A percentile compares a stretch with the other conserved stretches of the same genome.
phyloP scores from a whole-genome alignment of 2,797 vertebrate genomes.

The Myotis myotis region DNA sequence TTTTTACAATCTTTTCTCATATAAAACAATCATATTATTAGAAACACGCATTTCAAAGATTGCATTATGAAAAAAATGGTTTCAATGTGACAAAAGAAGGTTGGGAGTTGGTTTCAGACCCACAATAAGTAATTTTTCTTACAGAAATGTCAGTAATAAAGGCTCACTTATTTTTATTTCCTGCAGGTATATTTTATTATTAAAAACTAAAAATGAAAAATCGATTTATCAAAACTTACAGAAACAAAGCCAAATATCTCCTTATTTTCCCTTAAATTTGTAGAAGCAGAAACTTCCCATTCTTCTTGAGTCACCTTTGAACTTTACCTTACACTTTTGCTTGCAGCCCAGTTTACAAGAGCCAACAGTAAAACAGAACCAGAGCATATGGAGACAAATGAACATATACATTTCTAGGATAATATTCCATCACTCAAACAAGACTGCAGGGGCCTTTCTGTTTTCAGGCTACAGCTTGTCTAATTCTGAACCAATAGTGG shows the following conservation, averaged over 20 bases:
- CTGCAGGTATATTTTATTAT: slow-evolving; percentile 33
- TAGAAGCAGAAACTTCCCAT: neutral
- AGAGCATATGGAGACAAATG: neutral
- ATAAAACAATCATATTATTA: slow-evolving; percentile 28
- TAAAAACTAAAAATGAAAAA: slow-evolving; percentile 51
- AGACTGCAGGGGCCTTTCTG: neutral
- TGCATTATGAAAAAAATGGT: neutral
- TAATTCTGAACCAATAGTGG: neutral
- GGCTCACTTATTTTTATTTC: slow-evolving; percentile 57
- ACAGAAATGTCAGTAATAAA: slow-evolving; percentile 39
- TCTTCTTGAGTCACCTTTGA: slow-evolving; percentile 21
- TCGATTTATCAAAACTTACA: slow-evolving; percentile 4
- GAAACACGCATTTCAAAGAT: slow-evolving; percentile 45
- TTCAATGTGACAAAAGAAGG: neutral
- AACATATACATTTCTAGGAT: neutral
- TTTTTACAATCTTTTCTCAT: neutral
- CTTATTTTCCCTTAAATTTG: neutral
- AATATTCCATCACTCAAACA: neutral
- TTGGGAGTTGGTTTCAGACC: slow-evolving; percentile 13
- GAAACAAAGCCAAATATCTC: slow-evolving; percentile 20
- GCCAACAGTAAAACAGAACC: neutral
- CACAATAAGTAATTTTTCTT: slow-evolving; percentile 20
- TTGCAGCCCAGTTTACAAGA: neutral
- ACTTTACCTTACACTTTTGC: slow-evolving; percentile 14
- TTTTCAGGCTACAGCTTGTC: neutral